Evolutionary conservation across 53 echinoderm and acorn worm genomes (phyloP).

Genomic region (Luidia sarsii): DNA sequence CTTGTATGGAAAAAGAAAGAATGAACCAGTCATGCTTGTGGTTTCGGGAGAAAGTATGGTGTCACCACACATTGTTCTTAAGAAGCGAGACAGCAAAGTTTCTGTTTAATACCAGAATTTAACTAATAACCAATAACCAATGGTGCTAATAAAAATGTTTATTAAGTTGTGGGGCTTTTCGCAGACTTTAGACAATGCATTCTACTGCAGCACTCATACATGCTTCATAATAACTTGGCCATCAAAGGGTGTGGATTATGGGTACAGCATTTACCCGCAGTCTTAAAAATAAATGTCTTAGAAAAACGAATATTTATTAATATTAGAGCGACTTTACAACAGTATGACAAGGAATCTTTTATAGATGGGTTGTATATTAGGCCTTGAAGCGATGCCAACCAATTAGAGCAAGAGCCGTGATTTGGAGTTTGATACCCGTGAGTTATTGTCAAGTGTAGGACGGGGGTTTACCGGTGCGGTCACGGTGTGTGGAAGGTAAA

Average conservation of each 20-base stretch:
- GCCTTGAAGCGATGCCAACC: conserved; percentile 39
- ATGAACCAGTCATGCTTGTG: too few relatives aligned
- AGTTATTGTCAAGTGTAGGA: conserved; percentile 38
- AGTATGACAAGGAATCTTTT: too few relatives aligned
- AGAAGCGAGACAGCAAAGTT: conserved; percentile 24
- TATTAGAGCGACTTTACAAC: too few relatives aligned
- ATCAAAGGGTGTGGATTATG: conserved; percentile 26
- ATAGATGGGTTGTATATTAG: too few relatives aligned
- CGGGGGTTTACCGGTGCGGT: conserved; percentile 1
- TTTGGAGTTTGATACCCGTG: conserved; percentile 27
- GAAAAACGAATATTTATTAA: too few relatives aligned
- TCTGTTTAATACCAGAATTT: conserved; percentile 48
- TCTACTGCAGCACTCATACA: conserved; percentile 7
- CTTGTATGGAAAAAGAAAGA: too few relatives aligned
- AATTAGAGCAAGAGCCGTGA: conserved; percentile 22
- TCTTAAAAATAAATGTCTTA: too few relatives aligned
- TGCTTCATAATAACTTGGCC: conserved; percentile 4
- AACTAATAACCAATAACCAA: conserved; percentile 49
- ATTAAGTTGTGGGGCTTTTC: conserved; percentile 6
- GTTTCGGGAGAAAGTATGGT: too few relatives aligned
- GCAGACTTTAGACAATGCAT: conserved; percentile 20
- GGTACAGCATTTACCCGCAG: not conserved
- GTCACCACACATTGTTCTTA: too few relatives aligned
- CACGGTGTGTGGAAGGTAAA: conserved; percentile 19
- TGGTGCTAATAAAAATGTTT: conserved; percentile 26